Evolutionary conservation across 1,140 invertebrate species (phyloP), one percentile per base, ranked within the genome.

Genomic region (Drosophila repletoides): DNA sequence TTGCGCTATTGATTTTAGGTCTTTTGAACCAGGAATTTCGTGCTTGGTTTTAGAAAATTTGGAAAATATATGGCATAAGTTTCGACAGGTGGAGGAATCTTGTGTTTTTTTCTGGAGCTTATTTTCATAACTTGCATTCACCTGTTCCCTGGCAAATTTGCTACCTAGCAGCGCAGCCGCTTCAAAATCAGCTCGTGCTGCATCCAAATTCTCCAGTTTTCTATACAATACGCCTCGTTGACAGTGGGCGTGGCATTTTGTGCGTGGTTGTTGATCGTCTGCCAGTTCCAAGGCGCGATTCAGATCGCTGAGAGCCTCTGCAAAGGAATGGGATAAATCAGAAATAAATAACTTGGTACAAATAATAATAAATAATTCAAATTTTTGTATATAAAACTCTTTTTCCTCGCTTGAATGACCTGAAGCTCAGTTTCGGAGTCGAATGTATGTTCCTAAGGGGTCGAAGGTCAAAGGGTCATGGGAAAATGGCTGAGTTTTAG

Each of bases 71-170:
- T n/a, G n/a, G n/a, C n/a, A n/a, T n/a, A n/a, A n/a, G n/a, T n/a
- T n/a, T n/a, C n/a, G n/a, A n/a, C n/a, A n/a, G n/a, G n/a, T n/a
- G n/a, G n/a, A n/a, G n/a, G n/a, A n/a, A n/a, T n/a, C n/a, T n/a
- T n/a, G n/a, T n/a, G n/a, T n/a, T n/a, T n/a, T n/a, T n/a, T n/a
- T n/a, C n/a, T n/a, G n/a, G n/a, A n/a, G n/a, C n/a, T n/a, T n/a
- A n/a, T n/a, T n/a, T n/a, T n/a, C n/a, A n/a, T 49, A 38, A 10
- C 3, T 34, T 33, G 2, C 12, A 24, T 51, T 28, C 26, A 93
- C 92, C 90, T 95, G 94, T 24, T 93, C 92, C 84, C 94, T 95
- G 2, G 96, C 95, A 91, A 97, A 97, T 53, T 92, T 91, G 58
- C 93, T 95, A 4, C 96, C 96, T 38, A 95, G 77, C 60, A 93